A percentile compares a stretch with the other conserved stretches of the same genome.
Evolutionary conservation across 2,888 invertebrate species (phyloP).

Genomic region (Dioctria rufipes): DNA sequence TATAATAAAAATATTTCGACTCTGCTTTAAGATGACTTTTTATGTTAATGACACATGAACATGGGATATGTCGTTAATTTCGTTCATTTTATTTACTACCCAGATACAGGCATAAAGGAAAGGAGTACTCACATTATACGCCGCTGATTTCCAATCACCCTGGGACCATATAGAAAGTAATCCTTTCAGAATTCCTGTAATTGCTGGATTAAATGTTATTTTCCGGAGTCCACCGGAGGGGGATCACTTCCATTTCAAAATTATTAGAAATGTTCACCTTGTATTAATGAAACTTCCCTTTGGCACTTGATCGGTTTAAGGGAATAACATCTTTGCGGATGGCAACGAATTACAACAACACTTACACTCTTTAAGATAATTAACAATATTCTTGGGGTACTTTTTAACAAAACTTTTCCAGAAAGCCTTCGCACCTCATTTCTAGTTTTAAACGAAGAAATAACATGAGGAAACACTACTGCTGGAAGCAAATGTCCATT

Average conservation of each 20-base stretch:
- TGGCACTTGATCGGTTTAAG: not conserved
- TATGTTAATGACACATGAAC: constrained; percentile 33
- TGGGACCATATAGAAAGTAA: not conserved
- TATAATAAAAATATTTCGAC: constrained; percentile 42
- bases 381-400: not conserved
- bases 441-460: constrained; percentile 7
- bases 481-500: constrained; percentile 33
- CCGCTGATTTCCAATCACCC: not conserved
- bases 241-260: constrained; percentile 11
- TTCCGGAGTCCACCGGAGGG: not conserved
- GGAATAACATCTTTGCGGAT: constrained; percentile 25
- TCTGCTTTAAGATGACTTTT: not conserved
- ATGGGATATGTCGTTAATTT: not conserved
- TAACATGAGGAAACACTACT: constrained; percentile 20
- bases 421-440: constrained; percentile 30
- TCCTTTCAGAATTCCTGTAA: constrained; percentile 28
- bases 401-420: constrained; percentile 7
- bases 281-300: not conserved
- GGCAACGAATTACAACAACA: constrained; percentile 3
- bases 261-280: not conserved
- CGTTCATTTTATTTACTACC: constrained; percentile 4
- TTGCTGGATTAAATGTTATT: constrained; percentile 18
- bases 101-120: not conserved
- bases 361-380: constrained; percentile 17
- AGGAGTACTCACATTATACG: constrained; percentile 6